A percentile compares a stretch with the other conserved stretches of the same genome.
Conservation (phyloP, 1,140 invertebrate genomes). For the Condylostylus longicornis region DNA sequence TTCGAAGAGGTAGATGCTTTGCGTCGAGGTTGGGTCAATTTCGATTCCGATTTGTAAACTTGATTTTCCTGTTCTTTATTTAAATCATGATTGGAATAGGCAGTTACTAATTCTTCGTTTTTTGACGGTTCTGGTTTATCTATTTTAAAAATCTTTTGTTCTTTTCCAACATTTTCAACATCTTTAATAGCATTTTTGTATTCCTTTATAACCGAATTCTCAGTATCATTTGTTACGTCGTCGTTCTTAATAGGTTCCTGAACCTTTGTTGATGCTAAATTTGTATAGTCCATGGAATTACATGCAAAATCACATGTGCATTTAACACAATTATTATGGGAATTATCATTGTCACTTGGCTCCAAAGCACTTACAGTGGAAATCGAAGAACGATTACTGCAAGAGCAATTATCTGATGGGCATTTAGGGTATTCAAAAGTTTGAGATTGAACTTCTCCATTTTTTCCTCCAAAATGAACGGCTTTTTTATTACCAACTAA, state of each 20-base stretch:
- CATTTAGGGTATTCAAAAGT: conserved; percentile 29
- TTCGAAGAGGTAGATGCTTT: no score
- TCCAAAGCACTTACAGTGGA: conserved; percentile 22
- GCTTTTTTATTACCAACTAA: conserved; percentile 15
- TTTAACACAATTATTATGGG: conserved; percentile 9
- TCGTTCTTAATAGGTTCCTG: no score
- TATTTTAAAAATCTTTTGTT: no score
- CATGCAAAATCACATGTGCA: conserved; percentile 18
- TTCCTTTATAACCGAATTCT: conserved; percentile 23
- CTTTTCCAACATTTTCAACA: conserved; percentile 8
- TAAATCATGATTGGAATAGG: neutral
- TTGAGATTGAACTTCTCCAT: conserved; percentile 19
- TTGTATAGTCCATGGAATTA: conserved; percentile 1
- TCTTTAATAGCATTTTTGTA: conserved; percentile 21
- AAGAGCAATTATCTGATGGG: conserved; percentile 27
- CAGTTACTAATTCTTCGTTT: neutral
- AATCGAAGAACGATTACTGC: conserved; percentile 23
- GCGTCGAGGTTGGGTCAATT: no score
- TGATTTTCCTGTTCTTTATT: neutral
- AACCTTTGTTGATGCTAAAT: conserved; percentile 11
- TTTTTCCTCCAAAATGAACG: conserved; percentile 20
- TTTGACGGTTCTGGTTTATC: no score
- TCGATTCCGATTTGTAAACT: neutral
- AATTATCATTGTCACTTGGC: neutral
- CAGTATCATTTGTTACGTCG: conserved; percentile 10